Evolutionary conservation across 2,113 vertebrate genomes (phyloP).

Genomic region (Spea multiplicata): DNA sequence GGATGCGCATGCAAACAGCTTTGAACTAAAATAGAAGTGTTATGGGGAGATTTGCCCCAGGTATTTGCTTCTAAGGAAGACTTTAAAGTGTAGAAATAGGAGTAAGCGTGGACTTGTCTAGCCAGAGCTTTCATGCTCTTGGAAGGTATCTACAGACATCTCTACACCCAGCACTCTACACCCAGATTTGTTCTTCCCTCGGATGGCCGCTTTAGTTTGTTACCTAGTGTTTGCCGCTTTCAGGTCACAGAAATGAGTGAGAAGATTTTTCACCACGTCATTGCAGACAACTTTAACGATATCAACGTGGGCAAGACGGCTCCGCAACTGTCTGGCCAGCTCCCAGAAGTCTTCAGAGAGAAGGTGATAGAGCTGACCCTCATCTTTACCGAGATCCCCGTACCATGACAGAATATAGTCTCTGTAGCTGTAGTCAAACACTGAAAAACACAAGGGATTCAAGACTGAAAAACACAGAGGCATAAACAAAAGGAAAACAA

Average conservation of each 20-base stretch:
- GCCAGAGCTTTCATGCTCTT: too few species aligned
- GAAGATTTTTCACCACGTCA: conserved; percentile 84
- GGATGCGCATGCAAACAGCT: too few species aligned
- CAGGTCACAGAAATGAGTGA: conserved; percentile 92
- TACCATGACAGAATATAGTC: conserved; percentile 97
- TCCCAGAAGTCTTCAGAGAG: conserved; percentile 96
- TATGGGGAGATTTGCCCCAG: too few species aligned
- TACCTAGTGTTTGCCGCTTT: conserved; percentile 91
- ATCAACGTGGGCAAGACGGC: conserved; percentile 82
- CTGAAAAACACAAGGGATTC: conserved; percentile 63
- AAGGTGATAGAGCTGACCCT: conserved; percentile 90
- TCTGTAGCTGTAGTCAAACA: conserved; percentile 94
- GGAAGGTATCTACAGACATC: too few species aligned
- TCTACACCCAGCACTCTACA: too few species aligned
- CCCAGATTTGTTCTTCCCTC: too few species aligned
- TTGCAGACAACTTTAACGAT: conserved; percentile 89
- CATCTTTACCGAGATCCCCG: conserved; percentile 81
- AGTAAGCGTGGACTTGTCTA: too few species aligned
- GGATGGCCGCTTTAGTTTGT: conserved; percentile 41
- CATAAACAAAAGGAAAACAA: not conserved
- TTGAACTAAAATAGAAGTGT: too few species aligned
- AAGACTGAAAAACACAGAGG: conserved; percentile 12
- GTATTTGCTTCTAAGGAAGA: too few species aligned
- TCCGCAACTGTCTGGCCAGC: conserved; percentile 80
- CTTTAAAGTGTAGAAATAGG: too few species aligned